Evolutionary conservation across 2,797 vertebrate species (phyloP), one percentile per base, ranked within the genome.

Genomic region (Polyboroides typus): DNA sequence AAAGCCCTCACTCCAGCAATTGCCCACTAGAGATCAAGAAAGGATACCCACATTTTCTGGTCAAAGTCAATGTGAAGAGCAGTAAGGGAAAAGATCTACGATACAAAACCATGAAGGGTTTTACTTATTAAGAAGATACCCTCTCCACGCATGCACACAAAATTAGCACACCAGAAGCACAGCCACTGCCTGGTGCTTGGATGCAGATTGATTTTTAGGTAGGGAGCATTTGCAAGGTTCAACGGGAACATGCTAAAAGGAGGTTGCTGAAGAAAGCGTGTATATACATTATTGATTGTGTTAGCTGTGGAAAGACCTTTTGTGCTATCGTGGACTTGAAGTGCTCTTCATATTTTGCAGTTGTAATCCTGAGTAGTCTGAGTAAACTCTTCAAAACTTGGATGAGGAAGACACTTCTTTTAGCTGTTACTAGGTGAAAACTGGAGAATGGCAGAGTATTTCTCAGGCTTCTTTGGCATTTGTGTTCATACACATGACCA

Each of bases 131-230:
- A 81, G 79, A 81, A 81, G 63, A 26, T 53, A 63, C 4, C 4
- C 47, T 75, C 72, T 76, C 34, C 59, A 60, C 1, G 16, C n/a
- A 22, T 8, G 23, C 50, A 81, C 19, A 55, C n/a, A 27, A 45
- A 92, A 91, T 96, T 63, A 95, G 81, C 58, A 31, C 6, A 3
- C 81, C 10, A 26, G 70, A 89, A 85, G 76, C 59, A 55, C 21
- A 52, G 63, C 45, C 72, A 40, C 59, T 3, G 12, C 53, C 73
- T 83, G 27, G n/a, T 42, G 70, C 34, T 81, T 81, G 56, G 87
- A 59, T 4, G 12, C 63, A 8, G n/a, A 97, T 96, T 82, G 94
- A 96, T 97, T 94, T 96, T 95, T 95, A 93, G 62, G 84, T 86
- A 60, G 71, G 67, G 76, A 92, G 83, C 9, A 0, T 75, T 81